A percentile compares a stretch with the other conserved stretches of the same genome.
phyloP scores from a whole-genome alignment of 1,140 invertebrate species.

The Rhagoletis pomonella region DNA sequence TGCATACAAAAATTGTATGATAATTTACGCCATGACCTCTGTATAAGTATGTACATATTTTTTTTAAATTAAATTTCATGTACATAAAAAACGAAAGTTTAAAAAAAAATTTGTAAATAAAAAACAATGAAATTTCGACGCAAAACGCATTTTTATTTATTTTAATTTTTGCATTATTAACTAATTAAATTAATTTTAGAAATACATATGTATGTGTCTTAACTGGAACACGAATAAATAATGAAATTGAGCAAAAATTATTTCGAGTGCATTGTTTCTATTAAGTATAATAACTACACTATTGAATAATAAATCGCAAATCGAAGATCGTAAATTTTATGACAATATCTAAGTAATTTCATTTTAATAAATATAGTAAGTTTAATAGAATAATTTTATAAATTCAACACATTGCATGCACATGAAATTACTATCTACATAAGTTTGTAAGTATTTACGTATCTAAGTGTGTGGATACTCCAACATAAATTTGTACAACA shows the following conservation, averaged over 20 bases:
- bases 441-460: neutral
- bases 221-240: neutral
- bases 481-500: too few relatives aligned
- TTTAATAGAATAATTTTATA: slow-evolving; percentile 1
- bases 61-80: too few relatives aligned
- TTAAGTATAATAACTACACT: neutral
- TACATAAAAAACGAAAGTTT: neutral
- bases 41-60: neutral
- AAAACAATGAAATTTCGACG: neutral
- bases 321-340: slow-evolving; percentile 34
- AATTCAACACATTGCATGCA: slow-evolving; percentile 1
- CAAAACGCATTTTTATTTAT: slow-evolving; percentile 26
- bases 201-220: neutral
- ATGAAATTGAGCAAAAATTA: slow-evolving; percentile 18
- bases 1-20: neutral
- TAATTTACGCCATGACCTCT: slow-evolving; percentile 28
- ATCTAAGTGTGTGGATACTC: too few relatives aligned
- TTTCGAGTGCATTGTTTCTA: neutral
- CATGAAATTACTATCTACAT: neutral
- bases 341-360: slow-evolving; percentile 31
- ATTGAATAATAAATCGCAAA: slow-evolving; percentile 21
- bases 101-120: slow-evolving; percentile 2
- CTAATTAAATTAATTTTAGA: slow-evolving; percentile 3
- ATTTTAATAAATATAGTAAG: slow-evolving; percentile 21
- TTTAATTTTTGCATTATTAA: neutral